These are phyloP conservation scores for Pristis pectinata DNA, from an alignment of 2,797 vertebrate genomes.

Conservation along the genomic window DNA sequence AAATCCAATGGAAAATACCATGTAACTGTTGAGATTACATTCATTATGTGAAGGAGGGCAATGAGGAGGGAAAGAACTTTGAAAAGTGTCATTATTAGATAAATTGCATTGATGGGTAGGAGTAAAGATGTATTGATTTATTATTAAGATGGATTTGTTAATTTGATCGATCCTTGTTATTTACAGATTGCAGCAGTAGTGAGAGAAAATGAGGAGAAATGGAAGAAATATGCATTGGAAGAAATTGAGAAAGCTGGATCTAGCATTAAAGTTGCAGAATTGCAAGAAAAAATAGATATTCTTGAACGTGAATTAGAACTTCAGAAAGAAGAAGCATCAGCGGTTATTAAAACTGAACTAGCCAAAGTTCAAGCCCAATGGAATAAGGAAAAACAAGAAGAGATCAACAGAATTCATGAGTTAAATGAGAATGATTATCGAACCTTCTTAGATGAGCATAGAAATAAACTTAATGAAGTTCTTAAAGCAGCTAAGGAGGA, in stretches of 20 bases:
- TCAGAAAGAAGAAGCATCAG: constrained; percentile 63
- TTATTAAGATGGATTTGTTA: neutral
- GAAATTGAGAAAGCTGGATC: constrained; percentile 50
- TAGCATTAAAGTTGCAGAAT: constrained; percentile 53
- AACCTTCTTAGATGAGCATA: constrained; percentile 69
- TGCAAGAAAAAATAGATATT: constrained; percentile 63
- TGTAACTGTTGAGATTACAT: neutral
- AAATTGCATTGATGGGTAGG: neutral
- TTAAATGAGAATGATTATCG: constrained; percentile 68
- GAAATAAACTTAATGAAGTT: constrained; percentile 60
- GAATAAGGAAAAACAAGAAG: constrained; percentile 82
- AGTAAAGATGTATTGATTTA: neutral
- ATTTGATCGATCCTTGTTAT: constrained; percentile 5
- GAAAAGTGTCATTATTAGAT: neutral
- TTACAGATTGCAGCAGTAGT: constrained; percentile 54
- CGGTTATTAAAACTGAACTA: constrained; percentile 73
- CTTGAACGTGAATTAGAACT: constrained; percentile 67
- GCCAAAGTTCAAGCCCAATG: constrained; percentile 72
- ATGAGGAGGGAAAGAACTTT: neutral
- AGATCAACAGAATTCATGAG: constrained; percentile 66
- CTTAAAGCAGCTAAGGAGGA: constrained; percentile 64
- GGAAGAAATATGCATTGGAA: constrained; percentile 57
- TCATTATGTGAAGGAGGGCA: no score
- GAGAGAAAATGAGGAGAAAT: constrained; percentile 65
- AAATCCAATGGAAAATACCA: neutral